A percentile compares a stretch with the other conserved stretches of the same genome.
Conservation (phyloP, 2,888 invertebrate species). For the Lissonota sp. region DNA sequence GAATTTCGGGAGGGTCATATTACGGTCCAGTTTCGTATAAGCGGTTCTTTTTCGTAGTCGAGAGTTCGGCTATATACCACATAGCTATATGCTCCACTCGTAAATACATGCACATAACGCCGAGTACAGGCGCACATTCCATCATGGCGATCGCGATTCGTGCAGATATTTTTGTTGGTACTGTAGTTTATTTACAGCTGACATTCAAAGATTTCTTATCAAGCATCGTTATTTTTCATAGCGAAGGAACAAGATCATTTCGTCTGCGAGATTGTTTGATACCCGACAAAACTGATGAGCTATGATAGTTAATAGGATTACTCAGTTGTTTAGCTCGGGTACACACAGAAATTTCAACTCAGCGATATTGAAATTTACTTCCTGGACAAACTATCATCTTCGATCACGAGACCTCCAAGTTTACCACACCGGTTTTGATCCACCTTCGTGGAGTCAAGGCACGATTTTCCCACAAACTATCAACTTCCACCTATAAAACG, state of each 20-base stretch:
- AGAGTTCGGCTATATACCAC: background rate
- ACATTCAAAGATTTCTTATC: too few relatives aligned
- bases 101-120: too few relatives aligned
- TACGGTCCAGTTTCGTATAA: slow-evolving; percentile 38
- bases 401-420: slow-evolving; percentile 7
- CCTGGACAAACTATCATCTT: slow-evolving; percentile 8
- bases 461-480: slow-evolving; percentile 33
- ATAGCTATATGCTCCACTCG: slow-evolving; percentile 21
- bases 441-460: slow-evolving; percentile 16
- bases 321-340: background rate
- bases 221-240: too few relatives aligned
- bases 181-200: too few relatives aligned
- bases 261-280: background rate
- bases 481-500: slow-evolving; percentile 36
- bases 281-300: background rate
- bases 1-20: slow-evolving; percentile 57
- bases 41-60: background rate
- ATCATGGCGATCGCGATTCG: background rate
- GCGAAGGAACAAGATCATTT: background rate
- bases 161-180: too few relatives aligned
- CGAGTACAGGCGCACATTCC: too few relatives aligned
- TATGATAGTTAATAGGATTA: background rate
- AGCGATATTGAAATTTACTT: slow-evolving; percentile 7
- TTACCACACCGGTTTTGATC: slow-evolving; percentile 23
- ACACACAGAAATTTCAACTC: background rate